Conservation (phyloP, 2,888 invertebrate genomes). For the Leucoma salicis region DNA sequence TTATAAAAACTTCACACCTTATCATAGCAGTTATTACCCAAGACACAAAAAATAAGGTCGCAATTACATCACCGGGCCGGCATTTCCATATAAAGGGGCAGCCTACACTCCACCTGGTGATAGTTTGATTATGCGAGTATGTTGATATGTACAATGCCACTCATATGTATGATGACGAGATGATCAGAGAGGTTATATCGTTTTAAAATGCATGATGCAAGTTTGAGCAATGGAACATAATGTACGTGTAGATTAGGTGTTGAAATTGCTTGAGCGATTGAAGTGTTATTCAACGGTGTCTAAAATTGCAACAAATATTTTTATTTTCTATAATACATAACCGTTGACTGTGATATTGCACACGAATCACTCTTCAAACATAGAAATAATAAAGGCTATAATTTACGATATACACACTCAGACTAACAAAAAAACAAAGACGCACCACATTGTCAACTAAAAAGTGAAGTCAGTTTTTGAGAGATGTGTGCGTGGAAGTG, state of each 20-base stretch:
- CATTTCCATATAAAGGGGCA: slow-evolving; percentile 35
- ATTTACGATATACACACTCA: too few relatives aligned
- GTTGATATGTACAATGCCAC: slow-evolving; percentile 11
- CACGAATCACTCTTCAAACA: too few relatives aligned
- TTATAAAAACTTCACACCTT: too few relatives aligned
- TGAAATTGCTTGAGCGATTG: neutral
- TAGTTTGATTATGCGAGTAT: slow-evolving; percentile 19
- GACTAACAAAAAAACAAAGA: too few relatives aligned
- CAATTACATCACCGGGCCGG: slow-evolving; percentile 27
- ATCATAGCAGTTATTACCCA: neutral
- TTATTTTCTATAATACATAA: too few relatives aligned
- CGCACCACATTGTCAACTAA: too few relatives aligned
- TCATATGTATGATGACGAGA: neutral
- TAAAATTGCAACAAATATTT: neutral
- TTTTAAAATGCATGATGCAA: neutral
- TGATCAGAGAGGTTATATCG: neutral
- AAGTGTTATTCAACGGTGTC: neutral
- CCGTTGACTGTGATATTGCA: too few relatives aligned
- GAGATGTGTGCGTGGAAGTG: too few relatives aligned
- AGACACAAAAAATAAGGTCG: slow-evolving; percentile 12
- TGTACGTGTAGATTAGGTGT: neutral
- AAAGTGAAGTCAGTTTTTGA: too few relatives aligned
- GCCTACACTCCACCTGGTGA: slow-evolving; percentile 21
- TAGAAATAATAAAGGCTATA: too few relatives aligned
- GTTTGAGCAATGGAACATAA: too few relatives aligned